Evolutionary conservation across 2,113 vertebrate genomes (phyloP).

Genomic region (Hemichromis elongatus): DNA sequence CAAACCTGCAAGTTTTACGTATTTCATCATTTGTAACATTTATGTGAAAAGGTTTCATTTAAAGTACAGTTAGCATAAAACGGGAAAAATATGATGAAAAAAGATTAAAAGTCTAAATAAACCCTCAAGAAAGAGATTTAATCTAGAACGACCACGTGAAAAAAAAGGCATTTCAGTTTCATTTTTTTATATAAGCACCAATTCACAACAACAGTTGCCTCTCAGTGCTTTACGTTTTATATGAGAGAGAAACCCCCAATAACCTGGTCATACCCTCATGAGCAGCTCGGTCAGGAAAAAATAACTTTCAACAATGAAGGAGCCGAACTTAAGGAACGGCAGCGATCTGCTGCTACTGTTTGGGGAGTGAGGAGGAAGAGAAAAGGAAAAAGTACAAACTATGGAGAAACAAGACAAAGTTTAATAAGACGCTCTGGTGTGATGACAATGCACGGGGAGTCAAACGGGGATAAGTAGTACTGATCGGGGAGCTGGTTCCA

Average conservation of each 20-base stretch:
- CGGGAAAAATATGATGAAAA: too few relatives aligned
- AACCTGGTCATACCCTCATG: background rate
- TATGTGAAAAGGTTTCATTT: background rate
- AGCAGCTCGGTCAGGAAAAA: background rate
- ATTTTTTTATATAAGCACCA: background rate
- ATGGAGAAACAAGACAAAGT: background rate
- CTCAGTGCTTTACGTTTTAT: background rate
- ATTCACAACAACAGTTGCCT: background rate
- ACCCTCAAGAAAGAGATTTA: background rate
- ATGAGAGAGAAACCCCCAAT: background rate
- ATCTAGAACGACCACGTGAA: background rate
- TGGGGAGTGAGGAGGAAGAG: background rate
- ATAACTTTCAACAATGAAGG: background rate
- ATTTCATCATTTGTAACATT: background rate
- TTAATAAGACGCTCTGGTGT: background rate
- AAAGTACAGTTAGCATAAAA: too few relatives aligned
- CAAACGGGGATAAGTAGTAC: background rate
- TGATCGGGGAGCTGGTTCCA: background rate
- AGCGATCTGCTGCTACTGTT: background rate
- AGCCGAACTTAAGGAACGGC: background rate
- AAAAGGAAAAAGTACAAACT: background rate
- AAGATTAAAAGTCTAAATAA: too few relatives aligned
- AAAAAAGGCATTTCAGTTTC: background rate
- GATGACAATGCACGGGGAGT: background rate
- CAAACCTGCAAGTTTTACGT: too few relatives aligned